Evolutionary conservation across 2,113 vertebrate species (phyloP).

Genomic region (Epinephelus fuscoguttatus): DNA sequence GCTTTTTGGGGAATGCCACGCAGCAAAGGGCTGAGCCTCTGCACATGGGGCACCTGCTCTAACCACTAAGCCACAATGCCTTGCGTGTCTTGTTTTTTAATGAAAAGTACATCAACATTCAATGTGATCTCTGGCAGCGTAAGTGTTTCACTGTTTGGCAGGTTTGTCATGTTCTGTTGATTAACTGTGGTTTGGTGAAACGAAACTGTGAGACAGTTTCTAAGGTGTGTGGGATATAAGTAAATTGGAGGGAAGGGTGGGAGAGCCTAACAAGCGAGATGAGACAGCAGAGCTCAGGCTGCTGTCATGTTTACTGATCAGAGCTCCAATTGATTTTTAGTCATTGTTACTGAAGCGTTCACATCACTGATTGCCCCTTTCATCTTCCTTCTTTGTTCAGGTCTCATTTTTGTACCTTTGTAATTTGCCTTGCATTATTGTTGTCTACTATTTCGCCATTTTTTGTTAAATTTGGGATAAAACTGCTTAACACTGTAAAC

Average conservation of each 20-base stretch:
- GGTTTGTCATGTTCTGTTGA: neutral
- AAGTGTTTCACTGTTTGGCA: neutral
- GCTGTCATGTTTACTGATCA: neutral
- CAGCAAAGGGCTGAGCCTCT: no score
- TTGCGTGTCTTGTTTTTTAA: neutral
- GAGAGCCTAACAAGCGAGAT: neutral
- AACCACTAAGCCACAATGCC: no score
- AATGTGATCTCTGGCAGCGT: neutral
- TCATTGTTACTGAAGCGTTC: neutral
- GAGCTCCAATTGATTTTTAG: slow-evolving; percentile 8
- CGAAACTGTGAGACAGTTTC: neutral
- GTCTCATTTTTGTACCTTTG: neutral
- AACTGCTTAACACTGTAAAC: slow-evolving; percentile 11
- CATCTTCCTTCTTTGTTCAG: neutral
- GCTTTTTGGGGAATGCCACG: neutral
- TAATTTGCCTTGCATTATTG: slow-evolving; percentile 3
- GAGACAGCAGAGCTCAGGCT: neutral
- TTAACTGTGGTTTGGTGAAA: neutral
- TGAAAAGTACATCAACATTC: neutral
- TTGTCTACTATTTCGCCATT: neutral
- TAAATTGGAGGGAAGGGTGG: no score
- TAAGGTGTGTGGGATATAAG: neutral
- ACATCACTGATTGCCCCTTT: slow-evolving; percentile 11
- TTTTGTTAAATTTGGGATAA: slow-evolving; percentile 8
- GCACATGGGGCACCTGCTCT: no score